These are phyloP conservation scores for Hanleya hanleyi DNA, from an alignment of 2,888 invertebrate species.

Conservation along the genomic window DNA sequence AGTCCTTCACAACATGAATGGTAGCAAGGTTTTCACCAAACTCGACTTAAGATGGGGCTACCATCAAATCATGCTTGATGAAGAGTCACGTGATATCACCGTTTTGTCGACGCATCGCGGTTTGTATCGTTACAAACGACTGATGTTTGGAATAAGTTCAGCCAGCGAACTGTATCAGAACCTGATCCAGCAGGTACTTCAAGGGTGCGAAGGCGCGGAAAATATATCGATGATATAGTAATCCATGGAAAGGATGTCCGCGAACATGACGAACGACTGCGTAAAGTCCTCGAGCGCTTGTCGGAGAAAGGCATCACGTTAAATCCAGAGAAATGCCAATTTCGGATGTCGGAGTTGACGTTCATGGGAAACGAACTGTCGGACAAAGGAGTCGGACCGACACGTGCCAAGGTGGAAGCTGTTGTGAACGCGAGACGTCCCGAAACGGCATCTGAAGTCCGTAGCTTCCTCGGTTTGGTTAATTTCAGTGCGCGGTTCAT, in stretches of 20 bases:
- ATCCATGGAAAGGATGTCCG: conserved; percentile 32
- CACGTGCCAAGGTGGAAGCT: conserved; percentile 19
- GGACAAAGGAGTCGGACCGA: conserved; percentile 15
- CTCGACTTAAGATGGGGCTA: background rate
- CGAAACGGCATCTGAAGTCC: conserved; percentile 14
- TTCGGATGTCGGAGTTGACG: conserved; percentile 26
- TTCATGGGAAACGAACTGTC: conserved; percentile 30
- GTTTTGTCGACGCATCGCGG: conserved; percentile 20
- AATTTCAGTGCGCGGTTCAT: conserved; percentile 21
- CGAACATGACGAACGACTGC: conserved; percentile 35
- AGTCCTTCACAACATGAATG: background rate
- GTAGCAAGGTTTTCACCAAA: background rate
- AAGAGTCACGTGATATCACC: conserved; percentile 16
- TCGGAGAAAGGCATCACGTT: conserved; percentile 35
- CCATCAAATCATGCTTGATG: conserved; percentile 18
- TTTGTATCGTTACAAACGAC: conserved; percentile 18
- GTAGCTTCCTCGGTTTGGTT: conserved; percentile 23
- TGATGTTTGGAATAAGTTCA: conserved; percentile 33
- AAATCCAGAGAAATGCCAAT: conserved; percentile 42
- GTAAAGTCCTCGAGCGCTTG: conserved; percentile 29
- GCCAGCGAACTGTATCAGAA: conserved; percentile 19
- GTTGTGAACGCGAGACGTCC: conserved; percentile 22
- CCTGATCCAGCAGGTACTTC: conserved; percentile 5
- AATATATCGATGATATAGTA: conserved; percentile 36
- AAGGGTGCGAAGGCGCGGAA: conserved; percentile 13